These are phyloP conservation scores for Acrocephalus scirpaceus DNA, from an alignment of 2,797 vertebrate genomes.

Conservation along the genomic window DNA sequence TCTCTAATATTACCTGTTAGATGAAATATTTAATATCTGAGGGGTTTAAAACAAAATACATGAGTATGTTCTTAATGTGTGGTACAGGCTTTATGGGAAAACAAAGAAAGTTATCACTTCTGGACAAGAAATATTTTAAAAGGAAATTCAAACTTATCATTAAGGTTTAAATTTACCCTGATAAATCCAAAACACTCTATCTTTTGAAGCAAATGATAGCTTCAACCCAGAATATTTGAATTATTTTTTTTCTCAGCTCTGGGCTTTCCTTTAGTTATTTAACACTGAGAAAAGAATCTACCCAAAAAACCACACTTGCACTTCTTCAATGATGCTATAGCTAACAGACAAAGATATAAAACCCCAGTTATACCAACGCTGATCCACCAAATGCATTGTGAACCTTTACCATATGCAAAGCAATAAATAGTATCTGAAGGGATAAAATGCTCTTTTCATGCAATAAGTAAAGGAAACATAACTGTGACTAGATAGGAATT, in stretches of 20 bases:
- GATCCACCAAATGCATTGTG: background rate
- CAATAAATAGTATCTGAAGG: background rate
- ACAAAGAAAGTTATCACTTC: background rate
- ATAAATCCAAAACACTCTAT: background rate
- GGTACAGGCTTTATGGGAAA: background rate
- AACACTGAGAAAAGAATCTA: background rate
- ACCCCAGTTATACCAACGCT: background rate
- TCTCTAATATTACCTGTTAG: background rate
- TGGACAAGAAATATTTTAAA: background rate
- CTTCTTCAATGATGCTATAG: background rate
- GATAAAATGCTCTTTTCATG: background rate
- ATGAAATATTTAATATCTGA: background rate
- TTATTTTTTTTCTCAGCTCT: background rate
- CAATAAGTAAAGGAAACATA: background rate
- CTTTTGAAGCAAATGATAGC: background rate
- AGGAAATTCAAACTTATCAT: background rate
- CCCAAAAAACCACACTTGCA: background rate
- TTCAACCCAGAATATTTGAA: background rate
- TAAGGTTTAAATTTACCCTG: background rate
- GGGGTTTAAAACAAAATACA: background rate
- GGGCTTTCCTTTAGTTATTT: background rate
- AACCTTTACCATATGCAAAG: background rate
- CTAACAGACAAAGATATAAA: background rate
- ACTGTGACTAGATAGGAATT: background rate
- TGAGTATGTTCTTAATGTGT: background rate